Evolutionary conservation across 1,140 invertebrate species (phyloP).

Genomic region (Listronotus oregonensis): DNA sequence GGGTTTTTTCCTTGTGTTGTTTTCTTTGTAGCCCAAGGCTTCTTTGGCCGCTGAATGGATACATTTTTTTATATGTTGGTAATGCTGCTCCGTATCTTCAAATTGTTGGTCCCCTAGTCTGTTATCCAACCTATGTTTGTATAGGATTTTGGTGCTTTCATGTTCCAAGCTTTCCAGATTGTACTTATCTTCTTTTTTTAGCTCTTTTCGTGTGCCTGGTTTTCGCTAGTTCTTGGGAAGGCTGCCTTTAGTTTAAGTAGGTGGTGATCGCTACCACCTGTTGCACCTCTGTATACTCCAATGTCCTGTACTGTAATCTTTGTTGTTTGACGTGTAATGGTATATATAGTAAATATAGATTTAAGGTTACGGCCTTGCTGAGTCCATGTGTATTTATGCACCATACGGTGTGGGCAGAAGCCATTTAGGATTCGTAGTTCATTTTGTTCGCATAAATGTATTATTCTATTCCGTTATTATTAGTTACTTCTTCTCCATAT

Average conservation of each 20-base stretch:
- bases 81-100: background rate
- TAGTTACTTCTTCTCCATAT: constrained; percentile 18
- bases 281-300: background rate
- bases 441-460: constrained; percentile 26
- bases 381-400: constrained; percentile 30
- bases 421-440: constrained; percentile 23
- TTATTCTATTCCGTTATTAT: constrained; percentile 30
- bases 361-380: background rate
- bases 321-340: background rate
- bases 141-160: too few species aligned
- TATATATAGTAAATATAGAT: constrained; percentile 1
- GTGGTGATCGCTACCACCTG: background rate
- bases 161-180: too few species aligned
- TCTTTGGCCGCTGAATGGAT: background rate
- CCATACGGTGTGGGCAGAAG: constrained; percentile 22
- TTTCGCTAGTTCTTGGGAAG: background rate
- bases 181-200: too few species aligned
- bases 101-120: too few species aligned
- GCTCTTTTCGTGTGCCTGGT: background rate
- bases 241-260: background rate
- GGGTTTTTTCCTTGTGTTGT: too few species aligned
- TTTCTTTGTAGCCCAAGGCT: background rate
- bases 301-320: background rate
- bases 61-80: background rate
- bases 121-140: too few species aligned